Evolutionary conservation across 2,113 vertebrate species (phyloP).

Genomic region (Monopterus albus): DNA sequence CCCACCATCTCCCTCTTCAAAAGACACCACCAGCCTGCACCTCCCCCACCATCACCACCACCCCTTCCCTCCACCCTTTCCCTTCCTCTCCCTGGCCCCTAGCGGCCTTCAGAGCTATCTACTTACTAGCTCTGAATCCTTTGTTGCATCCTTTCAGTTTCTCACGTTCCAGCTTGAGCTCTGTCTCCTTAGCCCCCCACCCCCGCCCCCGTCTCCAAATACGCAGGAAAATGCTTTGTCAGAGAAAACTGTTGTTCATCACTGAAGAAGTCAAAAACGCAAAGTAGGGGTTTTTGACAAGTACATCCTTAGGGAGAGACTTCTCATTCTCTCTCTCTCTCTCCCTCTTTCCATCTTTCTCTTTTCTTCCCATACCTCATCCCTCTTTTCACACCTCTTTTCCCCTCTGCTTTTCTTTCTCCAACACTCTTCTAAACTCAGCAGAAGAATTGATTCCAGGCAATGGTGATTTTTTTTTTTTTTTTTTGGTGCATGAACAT

Average conservation of each 20-base stretch:
- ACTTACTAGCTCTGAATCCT: slow-evolving; percentile 74
- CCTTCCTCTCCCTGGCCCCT: slow-evolving; percentile 39
- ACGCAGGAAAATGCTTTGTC: slow-evolving; percentile 79
- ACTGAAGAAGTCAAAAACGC: slow-evolving; percentile 75
- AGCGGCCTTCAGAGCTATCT: slow-evolving; percentile 76
- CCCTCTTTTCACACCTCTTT: slow-evolving; percentile 25
- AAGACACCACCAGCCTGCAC: slow-evolving; percentile 56
- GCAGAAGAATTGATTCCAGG: slow-evolving; percentile 34
- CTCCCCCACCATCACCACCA: slow-evolving; percentile 25
- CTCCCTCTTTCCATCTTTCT: slow-evolving; percentile 29
- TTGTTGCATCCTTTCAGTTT: slow-evolving; percentile 75
- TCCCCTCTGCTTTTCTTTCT: slow-evolving; percentile 24
- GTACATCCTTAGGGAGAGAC: slow-evolving; percentile 69
- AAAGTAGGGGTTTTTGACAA: slow-evolving; percentile 77
- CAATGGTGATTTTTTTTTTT: slow-evolving; percentile 8
- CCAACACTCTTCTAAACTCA: slow-evolving; percentile 29
- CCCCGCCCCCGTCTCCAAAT: slow-evolving; percentile 69
- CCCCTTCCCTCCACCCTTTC: not conserved
- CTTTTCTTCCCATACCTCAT: not conserved
- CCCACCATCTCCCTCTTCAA: slow-evolving; percentile 71
- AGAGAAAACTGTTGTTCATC: slow-evolving; percentile 74
- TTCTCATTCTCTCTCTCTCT: slow-evolving; percentile 36
- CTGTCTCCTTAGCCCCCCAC: slow-evolving; percentile 47
- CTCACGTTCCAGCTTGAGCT: slow-evolving; percentile 73
- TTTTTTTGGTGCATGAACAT: slow-evolving; percentile 32